Evolutionary conservation across 1,140 invertebrate genomes (phyloP).

Genomic region (Bombus turneri): DNA sequence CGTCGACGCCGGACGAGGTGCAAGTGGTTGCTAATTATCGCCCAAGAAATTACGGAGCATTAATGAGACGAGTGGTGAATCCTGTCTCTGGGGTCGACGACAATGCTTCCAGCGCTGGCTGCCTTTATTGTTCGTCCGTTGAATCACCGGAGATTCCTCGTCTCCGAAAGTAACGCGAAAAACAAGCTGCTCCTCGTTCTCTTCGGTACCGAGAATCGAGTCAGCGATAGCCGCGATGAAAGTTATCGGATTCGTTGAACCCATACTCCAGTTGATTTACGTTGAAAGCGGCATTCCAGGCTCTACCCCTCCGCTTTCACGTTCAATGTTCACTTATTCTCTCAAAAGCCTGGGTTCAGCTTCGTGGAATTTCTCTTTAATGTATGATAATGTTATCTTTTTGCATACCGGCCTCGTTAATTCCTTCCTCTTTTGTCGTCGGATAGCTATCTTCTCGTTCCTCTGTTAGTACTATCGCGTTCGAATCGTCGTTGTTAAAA

Average conservation of each 20-base stretch:
- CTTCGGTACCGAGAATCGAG: too few species aligned
- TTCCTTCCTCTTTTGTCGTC: neutral
- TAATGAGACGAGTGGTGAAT: slow-evolving; percentile 28
- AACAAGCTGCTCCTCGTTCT: slow-evolving; percentile 1
- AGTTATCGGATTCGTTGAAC: slow-evolving; percentile 52
- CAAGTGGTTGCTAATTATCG: slow-evolving; percentile 49
- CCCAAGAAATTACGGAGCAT: slow-evolving; percentile 47
- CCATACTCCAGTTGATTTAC: slow-evolving; percentile 7
- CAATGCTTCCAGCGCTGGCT: slow-evolving; percentile 11
- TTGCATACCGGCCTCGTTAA: slow-evolving; percentile 19
- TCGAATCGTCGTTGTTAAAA: neutral
- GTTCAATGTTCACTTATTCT: slow-evolving; percentile 29
- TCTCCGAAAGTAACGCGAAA: slow-evolving; percentile 18
- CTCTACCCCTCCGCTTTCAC: neutral
- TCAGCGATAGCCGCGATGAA: slow-evolving; percentile 35
- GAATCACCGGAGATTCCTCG: slow-evolving; percentile 53
- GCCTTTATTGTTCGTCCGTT: slow-evolving; percentile 42
- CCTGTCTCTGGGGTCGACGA: neutral
- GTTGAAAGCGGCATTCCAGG: slow-evolving; percentile 12
- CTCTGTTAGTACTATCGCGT: neutral
- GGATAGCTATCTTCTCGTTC: neutral
- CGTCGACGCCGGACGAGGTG: slow-evolving; percentile 5
- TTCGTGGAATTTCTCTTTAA: slow-evolving; percentile 47
- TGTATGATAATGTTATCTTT: slow-evolving; percentile 58
- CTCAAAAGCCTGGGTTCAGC: neutral